A percentile compares a stretch with the other conserved stretches of the same genome.
Conservation (phyloP, 1,140 invertebrate genomes). For the Drosophila grimshawi region DNA sequence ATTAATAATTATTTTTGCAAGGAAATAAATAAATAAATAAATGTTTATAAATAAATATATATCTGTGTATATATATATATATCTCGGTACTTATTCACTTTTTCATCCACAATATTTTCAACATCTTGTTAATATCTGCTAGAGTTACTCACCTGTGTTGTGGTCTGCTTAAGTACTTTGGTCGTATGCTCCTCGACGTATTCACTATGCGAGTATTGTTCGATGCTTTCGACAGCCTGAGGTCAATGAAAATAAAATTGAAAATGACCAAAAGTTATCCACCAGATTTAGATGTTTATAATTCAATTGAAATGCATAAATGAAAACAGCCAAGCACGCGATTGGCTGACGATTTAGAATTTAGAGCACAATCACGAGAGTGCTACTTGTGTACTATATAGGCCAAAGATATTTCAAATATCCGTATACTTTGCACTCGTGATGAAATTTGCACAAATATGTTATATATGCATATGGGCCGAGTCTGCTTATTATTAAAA, state of each 20-base stretch:
- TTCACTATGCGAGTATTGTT: slow-evolving; percentile 76
- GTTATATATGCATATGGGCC: slow-evolving; percentile 34
- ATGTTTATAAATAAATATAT: slow-evolving; percentile 9
- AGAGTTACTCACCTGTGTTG: slow-evolving; percentile 66
- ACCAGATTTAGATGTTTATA: slow-evolving; percentile 26
- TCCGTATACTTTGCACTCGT: slow-evolving; percentile 74
- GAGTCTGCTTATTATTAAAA: slow-evolving; percentile 76
- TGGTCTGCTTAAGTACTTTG: slow-evolving; percentile 76
- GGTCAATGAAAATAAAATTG: slow-evolving; percentile 71
- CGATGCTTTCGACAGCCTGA: slow-evolving; percentile 84
- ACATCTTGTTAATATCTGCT: not conserved
- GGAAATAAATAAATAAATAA: not conserved
- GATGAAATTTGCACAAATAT: slow-evolving; percentile 47
- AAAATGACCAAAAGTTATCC: slow-evolving; percentile 46
- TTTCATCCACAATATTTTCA: not conserved
- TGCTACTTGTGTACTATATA: slow-evolving; percentile 4
- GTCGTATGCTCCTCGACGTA: slow-evolving; percentile 81
- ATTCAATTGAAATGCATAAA: slow-evolving; percentile 31
- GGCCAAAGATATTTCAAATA: slow-evolving; percentile 12
- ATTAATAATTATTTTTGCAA: too few relatives aligned
- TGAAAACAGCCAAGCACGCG: slow-evolving; percentile 35
- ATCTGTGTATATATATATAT: too few relatives aligned
- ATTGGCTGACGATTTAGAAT: slow-evolving; percentile 24
- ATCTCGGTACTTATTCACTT: too few relatives aligned
- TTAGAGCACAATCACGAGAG: slow-evolving; percentile 34